Evolutionary conservation across 2,797 vertebrate genomes (phyloP), one percentile per base, ranked within the genome.

Genomic region (Pangasius mekongensis): DNA sequence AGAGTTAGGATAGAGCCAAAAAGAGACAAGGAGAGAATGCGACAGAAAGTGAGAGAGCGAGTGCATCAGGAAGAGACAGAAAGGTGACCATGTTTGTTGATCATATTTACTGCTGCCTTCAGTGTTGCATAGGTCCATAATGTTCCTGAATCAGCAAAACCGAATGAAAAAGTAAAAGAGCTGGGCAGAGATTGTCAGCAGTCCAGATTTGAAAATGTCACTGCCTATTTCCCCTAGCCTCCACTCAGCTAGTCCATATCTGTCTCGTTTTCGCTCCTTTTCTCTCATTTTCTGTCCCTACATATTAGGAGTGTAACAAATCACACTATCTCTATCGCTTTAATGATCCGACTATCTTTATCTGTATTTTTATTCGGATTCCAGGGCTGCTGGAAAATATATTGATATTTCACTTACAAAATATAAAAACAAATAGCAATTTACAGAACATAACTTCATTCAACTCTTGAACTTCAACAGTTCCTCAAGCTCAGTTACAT

Each of bases 61-160:
- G 56, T 3, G 30, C 33, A 22, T 30, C 49, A 77, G 71, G 30
- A 14, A 24, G 27, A 43, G 20, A 49, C 47, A 47, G 7, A 9
- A 54, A 67, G 7, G 36, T 76, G 67, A 30, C 43, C 66, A 47
- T 49, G 67, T 71, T 62, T 83, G 52, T 47, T 60, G 66, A 33
- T 66, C 9, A 52, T 30, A 52, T 84, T 84, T 84, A 52, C 78
- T 62, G 67, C 66, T 54, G 36, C n/a, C 30, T 36, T 84, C 27
- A 9, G 47, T 30, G 56, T 64, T 52, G 14, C 24, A 0, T 36
- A 49, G 47, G 24, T 66, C 24, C 52, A 54, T 47, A 22, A 88
- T 78, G 69, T 62, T 16, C 56, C 36, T 47, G 16, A 88, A 73
- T 82, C 39, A 52, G 39, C 39, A n/a, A 56, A 88, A 88, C 30